These are phyloP conservation scores for Amia ocellicauda DNA, from an alignment of 2,113 vertebrate species.

Conservation along the genomic window DNA sequence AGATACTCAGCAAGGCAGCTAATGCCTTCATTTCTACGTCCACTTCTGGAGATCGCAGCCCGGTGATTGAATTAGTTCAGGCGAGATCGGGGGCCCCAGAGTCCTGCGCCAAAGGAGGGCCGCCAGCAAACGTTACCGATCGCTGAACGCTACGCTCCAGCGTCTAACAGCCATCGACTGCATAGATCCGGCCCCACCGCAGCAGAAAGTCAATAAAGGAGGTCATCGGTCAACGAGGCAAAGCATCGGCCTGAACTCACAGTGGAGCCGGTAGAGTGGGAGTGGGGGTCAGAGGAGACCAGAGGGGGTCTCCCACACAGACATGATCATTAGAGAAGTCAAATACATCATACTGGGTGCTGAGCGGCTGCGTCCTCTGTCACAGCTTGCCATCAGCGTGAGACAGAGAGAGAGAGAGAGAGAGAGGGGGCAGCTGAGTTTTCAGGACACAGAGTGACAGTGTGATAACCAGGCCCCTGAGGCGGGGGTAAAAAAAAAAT, in stretches of 20 bases:
- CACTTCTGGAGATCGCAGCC: too few relatives aligned
- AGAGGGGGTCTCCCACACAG: constrained; percentile 6
- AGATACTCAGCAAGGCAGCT: too few relatives aligned
- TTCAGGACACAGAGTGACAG: constrained; percentile 9
- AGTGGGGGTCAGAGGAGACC: background rate
- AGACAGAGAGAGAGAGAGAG: background rate
- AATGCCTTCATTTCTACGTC: too few relatives aligned
- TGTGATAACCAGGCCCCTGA: background rate
- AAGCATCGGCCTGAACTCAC: constrained; percentile 27
- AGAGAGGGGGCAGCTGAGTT: background rate
- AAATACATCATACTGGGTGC: constrained; percentile 3
- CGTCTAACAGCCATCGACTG: constrained; percentile 27
- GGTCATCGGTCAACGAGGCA: constrained; percentile 24
- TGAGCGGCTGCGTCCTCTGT: background rate
- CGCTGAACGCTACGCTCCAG: constrained; percentile 25
- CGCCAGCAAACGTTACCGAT: constrained; percentile 23
- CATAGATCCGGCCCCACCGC: constrained; percentile 22
- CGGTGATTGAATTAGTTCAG: constrained; percentile 5
- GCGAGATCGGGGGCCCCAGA: constrained; percentile 4
- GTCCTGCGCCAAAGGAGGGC: constrained; percentile 10
- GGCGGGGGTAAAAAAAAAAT: background rate
- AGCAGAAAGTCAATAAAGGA: constrained; percentile 23
- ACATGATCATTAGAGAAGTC: constrained; percentile 3
- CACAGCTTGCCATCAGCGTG: background rate
- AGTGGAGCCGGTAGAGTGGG: constrained; percentile 23